Evolutionary conservation across 2,797 vertebrate species (phyloP), one percentile per base, ranked within the genome.

Genomic region (Smutsia gigantea): DNA sequence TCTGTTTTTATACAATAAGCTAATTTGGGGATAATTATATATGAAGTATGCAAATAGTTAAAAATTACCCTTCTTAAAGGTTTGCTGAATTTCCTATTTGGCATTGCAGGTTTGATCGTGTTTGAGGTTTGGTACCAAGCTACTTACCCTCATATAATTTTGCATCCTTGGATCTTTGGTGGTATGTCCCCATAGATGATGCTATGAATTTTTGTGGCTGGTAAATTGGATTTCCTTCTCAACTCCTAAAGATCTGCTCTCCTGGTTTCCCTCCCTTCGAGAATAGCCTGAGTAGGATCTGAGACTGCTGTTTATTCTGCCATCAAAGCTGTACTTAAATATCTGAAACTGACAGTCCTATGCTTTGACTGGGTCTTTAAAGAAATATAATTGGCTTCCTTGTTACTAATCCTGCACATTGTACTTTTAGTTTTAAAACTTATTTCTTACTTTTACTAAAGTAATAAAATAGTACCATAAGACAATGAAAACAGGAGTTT

Each of bases 401-500:
- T 86, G 25, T 1, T 75, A 63, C 15, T 39, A 74, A 75, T 15
- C 7, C 19, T 95, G 63, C 72, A 64, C 9, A n/a, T 27, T 81
- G 2, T 10, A 90, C 0, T 51, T 90, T 74, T 83, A 25, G 1
- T 63, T 83, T 88, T 15, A 96, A 95, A 90, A 88, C 37, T 78
- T 74, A 72, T 57, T 93, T 71, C 53, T 95, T 11, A 85, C 79
- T 93, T 92, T 90, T 92, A 72, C 82, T 82, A 66, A 74, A 90
- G 29, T 57, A 86, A 85, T 77, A 92, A 81, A 90, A 72, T 74
- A 57, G 6, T 59, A 39, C 3, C 12, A 15, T 46, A 84, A 89
- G 69, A 55, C 23, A 78, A 55, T 78, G 29, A 71, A 71, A 71
- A 46, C 12, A 34, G 51, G 42, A 42, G 42, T 42, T 86, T 95